Evolutionary conservation across 1,140 invertebrate genomes (phyloP), one percentile per base, ranked within the genome.

Genomic region (Andrena cerasifolii): DNA sequence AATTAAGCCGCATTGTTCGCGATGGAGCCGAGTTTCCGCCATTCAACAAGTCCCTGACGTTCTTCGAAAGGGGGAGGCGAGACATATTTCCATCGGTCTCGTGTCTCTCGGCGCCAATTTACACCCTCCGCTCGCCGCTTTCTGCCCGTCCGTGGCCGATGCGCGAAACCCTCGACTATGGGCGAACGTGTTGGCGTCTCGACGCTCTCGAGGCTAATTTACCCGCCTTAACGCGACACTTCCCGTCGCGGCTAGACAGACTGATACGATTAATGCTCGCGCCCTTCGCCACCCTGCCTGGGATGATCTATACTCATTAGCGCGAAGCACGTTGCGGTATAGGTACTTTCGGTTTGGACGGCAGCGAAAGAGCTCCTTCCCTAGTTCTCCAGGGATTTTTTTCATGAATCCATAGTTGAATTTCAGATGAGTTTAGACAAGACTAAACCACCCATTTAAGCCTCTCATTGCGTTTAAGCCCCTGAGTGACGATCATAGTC

Each of bases 1-100:
- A 82, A 88, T 87, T 88, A 87, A 84, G 43, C 66, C 16, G 49
- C 66, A 79, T 88, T 86, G 79, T 84, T 87, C 54, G 54, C 51
- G 73, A 81, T 54, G 62, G 83, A 78, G 70, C 28, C 31, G 61
- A 63, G 54, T 75, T 81, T 71, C 59, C 54, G 45, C 49, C 49
- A 82, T 80, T 87, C 85, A 87, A 87, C 86, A 86, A 87, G 79
- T 87, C 47, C 53, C 65, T 45, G 74, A 59, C 63, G 24, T 70
- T 82, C 53, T 68, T 71, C 36, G 51, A 45, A 26, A n/a, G n/a
- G n/a, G n/a, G n/a, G n/a, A n/a, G n/a, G 24, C 47, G 33, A 43
- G 45, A 58, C 75, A 79, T 76, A 83, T 83, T 84, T 83, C 65
- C 61, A 71, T 63, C 28, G 43, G 47, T 10, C 45, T 40, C 36